Percentiles rank a stretch among this genome's conserved stretches.
phyloP scores from a whole-genome alignment of 2,797 vertebrate species.

The Coregonus sp. region DNA sequence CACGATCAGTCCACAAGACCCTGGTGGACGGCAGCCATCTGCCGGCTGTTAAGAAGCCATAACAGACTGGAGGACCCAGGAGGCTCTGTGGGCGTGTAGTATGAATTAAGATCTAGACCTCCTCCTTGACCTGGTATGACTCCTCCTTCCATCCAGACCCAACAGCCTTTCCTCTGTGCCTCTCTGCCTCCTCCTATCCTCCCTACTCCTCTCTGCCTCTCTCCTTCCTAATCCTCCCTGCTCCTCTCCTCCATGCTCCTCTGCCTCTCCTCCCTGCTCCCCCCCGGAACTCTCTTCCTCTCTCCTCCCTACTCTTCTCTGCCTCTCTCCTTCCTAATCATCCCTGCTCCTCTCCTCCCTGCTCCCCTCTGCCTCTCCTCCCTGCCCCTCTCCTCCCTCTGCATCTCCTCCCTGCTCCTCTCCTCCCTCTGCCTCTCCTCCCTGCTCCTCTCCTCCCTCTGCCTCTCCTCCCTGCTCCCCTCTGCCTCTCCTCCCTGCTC shows the following conservation, averaged over 20 bases:
- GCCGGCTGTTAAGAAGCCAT: not conserved
- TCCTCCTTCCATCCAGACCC: not conserved
- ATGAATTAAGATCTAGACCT: not conserved
- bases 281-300: no score
- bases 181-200: not conserved
- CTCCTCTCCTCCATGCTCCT: not conserved
- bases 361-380: no score
- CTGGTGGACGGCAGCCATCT: not conserved
- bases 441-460: no score
- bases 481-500: no score
- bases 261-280: not conserved
- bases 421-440: no score
- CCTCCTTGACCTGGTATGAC: not conserved
- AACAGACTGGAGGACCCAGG: not conserved
- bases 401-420: no score
- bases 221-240: constrained; percentile 5
- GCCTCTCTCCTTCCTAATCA: no score
- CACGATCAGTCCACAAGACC: not conserved
- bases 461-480: no score
- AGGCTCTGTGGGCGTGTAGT: not conserved
- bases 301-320: no score
- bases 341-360: no score
- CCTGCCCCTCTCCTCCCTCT: no score
- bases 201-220: constrained; percentile 4
- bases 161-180: not conserved